Percentiles rank a stretch among this genome's conserved stretches.
Conservation (phyloP, 2,113 vertebrate species). For the Vicugna pacos region DNA sequence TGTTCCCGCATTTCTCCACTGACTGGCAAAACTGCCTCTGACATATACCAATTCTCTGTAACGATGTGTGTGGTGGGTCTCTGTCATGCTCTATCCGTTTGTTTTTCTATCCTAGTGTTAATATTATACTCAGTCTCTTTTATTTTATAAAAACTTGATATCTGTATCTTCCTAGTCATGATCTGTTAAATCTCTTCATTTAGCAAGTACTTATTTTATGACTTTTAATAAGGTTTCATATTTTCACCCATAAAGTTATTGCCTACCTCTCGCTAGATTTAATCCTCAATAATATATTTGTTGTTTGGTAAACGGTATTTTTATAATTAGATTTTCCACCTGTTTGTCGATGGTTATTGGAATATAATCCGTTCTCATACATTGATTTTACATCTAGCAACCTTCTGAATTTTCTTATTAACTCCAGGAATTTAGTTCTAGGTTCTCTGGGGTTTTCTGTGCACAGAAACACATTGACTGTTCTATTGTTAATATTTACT, state of each 20-base stretch:
- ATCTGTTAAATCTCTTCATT: background rate
- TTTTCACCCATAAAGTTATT: background rate
- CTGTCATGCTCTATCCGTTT: background rate
- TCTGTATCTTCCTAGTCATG: background rate
- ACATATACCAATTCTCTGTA: no score
- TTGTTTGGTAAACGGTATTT: background rate
- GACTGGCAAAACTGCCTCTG: no score
- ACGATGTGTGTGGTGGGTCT: background rate
- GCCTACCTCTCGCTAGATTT: background rate
- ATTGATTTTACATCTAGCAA: conserved; percentile 24
- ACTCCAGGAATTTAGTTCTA: background rate
- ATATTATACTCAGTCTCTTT: background rate
- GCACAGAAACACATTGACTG: background rate
- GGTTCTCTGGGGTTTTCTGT: background rate
- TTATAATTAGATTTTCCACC: conserved; percentile 39
- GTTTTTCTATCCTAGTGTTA: background rate
- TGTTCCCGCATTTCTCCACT: background rate
- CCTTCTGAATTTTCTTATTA: conserved; percentile 10
- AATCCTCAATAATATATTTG: background rate
- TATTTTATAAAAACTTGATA: background rate
- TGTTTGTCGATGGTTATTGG: background rate
- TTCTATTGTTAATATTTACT: background rate
- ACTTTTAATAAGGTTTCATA: background rate
- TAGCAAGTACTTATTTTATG: background rate
- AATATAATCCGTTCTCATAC: background rate